Conservation (phyloP, 2,113 vertebrate genomes). For the Cryptomyrus ogoouensis region DNA sequence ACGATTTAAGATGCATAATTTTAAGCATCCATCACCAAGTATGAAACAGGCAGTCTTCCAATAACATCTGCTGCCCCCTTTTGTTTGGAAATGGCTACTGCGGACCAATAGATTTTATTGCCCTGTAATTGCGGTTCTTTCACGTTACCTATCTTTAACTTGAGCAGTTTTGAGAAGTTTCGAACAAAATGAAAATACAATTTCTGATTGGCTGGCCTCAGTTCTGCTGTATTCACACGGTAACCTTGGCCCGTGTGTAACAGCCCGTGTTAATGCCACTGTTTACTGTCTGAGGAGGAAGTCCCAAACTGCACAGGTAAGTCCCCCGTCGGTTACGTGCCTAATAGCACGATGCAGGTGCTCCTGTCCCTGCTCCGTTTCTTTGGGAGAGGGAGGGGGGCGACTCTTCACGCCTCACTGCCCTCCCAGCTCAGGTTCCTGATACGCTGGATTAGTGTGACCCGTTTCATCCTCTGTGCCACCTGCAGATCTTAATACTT, state of each 20-base stretch:
- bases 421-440: neutral
- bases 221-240: neutral
- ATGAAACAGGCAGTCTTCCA: neutral
- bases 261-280: neutral
- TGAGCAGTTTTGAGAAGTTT: neutral
- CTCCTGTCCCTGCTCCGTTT: neutral
- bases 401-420: neutral
- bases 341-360: neutral
- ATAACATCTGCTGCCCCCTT: constrained; percentile 21
- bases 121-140: neutral
- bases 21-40: neutral
- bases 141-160: neutral
- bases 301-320: neutral
- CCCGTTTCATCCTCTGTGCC: neutral
- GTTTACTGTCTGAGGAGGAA: neutral
- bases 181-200: neutral
- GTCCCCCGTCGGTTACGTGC: neutral
- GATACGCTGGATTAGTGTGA: neutral
- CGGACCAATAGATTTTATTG: neutral
- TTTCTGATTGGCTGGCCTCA: neutral
- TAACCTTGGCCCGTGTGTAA: neutral
- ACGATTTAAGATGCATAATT: neutral
- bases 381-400: neutral
- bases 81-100: neutral
- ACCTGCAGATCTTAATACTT: neutral